phyloP scores from a whole-genome alignment of 2,113 vertebrate genomes.

The Melanotaenia duboulayi region DNA sequence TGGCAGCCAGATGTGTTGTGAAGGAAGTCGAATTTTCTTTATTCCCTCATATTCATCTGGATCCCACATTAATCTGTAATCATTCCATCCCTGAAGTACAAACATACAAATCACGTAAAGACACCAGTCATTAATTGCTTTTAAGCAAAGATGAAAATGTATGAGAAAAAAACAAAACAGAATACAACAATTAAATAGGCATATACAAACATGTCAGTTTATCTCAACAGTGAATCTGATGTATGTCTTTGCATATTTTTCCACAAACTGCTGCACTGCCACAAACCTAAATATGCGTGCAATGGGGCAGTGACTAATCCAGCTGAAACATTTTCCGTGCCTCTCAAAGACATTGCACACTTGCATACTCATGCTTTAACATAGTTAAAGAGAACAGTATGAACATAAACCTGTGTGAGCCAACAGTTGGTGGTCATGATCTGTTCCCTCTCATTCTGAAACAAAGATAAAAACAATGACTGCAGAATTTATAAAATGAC shows the following conservation, averaged over 20 bases:
- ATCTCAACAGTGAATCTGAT: slow-evolving; percentile 6
- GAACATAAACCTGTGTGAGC: slow-evolving; percentile 81
- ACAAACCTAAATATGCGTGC: slow-evolving; percentile 2
- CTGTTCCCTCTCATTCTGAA: slow-evolving; percentile 87
- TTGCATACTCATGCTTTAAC: not conserved
- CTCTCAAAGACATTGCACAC: not conserved
- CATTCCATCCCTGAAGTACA: slow-evolving; percentile 80
- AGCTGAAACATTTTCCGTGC: not conserved
- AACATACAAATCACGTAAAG: not conserved
- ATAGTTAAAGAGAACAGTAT: not conserved
- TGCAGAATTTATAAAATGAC: not conserved
- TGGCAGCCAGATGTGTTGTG: slow-evolving; percentile 86
- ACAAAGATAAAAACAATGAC: slow-evolving; percentile 32
- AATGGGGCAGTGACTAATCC: not conserved
- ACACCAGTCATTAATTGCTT: not conserved
- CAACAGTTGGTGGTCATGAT: slow-evolving; percentile 88
- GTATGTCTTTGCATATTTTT: slow-evolving; percentile 17
- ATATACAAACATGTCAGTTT: slow-evolving; percentile 14
- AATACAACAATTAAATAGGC: slow-evolving; percentile 6
- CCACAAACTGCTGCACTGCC: not conserved
- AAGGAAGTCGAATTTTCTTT: slow-evolving; percentile 82
- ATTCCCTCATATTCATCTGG: slow-evolving; percentile 85
- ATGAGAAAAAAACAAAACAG: not conserved
- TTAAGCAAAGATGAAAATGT: not conserved
- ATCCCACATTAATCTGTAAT: slow-evolving; percentile 86